These are phyloP conservation scores for Netelia virgata DNA, from an alignment of 2,888 invertebrate species.

Conservation along the genomic window DNA sequence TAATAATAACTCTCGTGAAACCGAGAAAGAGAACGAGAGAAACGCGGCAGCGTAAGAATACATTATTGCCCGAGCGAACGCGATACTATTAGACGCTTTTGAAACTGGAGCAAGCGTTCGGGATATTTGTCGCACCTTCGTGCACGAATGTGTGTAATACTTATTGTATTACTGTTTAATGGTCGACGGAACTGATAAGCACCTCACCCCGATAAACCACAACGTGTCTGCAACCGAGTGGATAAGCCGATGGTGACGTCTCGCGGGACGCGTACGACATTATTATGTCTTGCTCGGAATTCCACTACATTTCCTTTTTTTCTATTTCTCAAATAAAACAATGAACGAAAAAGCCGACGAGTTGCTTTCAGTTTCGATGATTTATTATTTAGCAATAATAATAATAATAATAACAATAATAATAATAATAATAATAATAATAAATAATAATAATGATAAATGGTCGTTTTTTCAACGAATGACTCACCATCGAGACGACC, in stretches of 20 bases:
- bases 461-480: background rate
- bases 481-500: conserved; percentile 83
- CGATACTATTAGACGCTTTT: conserved; percentile 55
- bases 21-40: conserved; percentile 18
- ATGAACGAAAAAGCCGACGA: background rate
- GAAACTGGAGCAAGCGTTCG: conserved; percentile 64
- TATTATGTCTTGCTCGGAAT: conserved; percentile 16
- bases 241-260: conserved; percentile 28
- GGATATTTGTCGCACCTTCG: conserved; percentile 47
- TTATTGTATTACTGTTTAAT: background rate
- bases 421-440: background rate
- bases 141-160: conserved; percentile 11
- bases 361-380: background rate
- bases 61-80: conserved; percentile 41
- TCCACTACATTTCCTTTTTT: background rate
- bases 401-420: background rate
- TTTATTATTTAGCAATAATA: background rate
- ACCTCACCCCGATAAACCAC: background rate
- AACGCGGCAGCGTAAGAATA: conserved; percentile 24
- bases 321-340: background rate
- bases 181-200: conserved; percentile 29
- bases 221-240: conserved; percentile 11
- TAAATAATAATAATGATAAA: background rate
- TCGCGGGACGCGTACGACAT: background rate
- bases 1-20: conserved; percentile 53